Evolutionary conservation across 2,797 vertebrate genomes (phyloP), one percentile per base, ranked within the genome.

Genomic region (Falco novaeseelandiae): DNA sequence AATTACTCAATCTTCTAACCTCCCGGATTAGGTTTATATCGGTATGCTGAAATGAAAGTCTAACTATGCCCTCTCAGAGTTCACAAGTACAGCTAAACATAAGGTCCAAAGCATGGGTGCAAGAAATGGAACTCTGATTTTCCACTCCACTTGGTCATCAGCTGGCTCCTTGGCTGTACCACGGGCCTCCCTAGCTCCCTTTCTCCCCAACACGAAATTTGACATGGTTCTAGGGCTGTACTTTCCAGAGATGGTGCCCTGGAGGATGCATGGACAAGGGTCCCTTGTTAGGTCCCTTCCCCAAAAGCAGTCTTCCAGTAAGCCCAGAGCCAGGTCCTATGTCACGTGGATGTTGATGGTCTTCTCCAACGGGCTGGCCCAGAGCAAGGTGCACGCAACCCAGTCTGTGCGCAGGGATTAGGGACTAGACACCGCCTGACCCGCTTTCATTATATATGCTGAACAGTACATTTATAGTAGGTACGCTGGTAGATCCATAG

Each of bases 301-400:
- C 30, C 1, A 0, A 17, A 54, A 65, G 59, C 0, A 1, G 3
- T 34, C 34, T 86, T 54, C 22, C 11, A 29, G 14, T 38, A 85
- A 55, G 34, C 26, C 38, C 49, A 38, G 38, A 72, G 16, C 32
- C 49, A 73, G 18, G 27, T 54, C 27, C 27, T 34, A 3, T 4
- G 12, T 25, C 40, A 6, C 14, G 19, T 51, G 46, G 32, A 21
- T 46, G 30, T 14, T 30, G 19, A 20, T 46, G 67, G 26, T 71
- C 34, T 83, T 74, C 51, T 84, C 52, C 66, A 51, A 30, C 3
- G 18, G 65, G 14, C 2, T 17, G 40, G 4, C 32, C 25, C 12
- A 15, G 36, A n/a, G 26, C 5, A 44, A 7, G 4, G 3, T 42
- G 22, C n/a, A 63, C 22, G 17, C 12, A 69, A 34, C 30, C 8